These are phyloP conservation scores for Chrysolina oricalcia DNA, from an alignment of 2,888 invertebrate genomes.

Conservation along the genomic window DNA sequence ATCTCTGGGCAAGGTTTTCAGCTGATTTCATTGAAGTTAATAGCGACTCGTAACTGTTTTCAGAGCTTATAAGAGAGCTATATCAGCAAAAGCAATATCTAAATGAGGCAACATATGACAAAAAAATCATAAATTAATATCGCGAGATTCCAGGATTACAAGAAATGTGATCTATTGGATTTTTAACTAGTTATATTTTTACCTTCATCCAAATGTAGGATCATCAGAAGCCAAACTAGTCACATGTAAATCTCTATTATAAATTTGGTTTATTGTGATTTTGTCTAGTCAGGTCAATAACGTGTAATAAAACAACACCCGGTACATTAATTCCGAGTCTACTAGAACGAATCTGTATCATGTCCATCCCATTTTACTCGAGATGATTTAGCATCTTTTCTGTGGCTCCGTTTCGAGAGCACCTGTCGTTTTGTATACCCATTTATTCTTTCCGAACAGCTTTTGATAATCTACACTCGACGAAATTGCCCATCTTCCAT, in stretches of 20 bases:
- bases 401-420: slow-evolving; percentile 10
- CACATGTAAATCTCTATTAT: not conserved
- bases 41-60: no score
- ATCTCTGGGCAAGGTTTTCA: no score
- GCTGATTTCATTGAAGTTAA: no score
- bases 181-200: no score
- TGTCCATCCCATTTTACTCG: slow-evolving; percentile 8
- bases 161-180: no score
- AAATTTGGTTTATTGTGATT: not conserved
- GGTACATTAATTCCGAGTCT: not conserved
- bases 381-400: slow-evolving; percentile 24
- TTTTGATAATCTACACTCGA: slow-evolving; percentile 14
- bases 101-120: no score
- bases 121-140: no score
- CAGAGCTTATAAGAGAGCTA: no score
- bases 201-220: no score
- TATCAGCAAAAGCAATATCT: no score
- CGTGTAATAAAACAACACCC: not conserved
- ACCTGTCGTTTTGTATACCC: slow-evolving; percentile 17
- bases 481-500: slow-evolving; percentile 20
- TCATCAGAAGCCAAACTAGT: not conserved
- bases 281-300: not conserved
- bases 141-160: no score
- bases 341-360: slow-evolving; percentile 7
- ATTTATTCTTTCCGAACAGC: slow-evolving; percentile 9